Base-by-base conservation (phyloP, 2,113 vertebrate genomes). In the Ramphastos sulfuratus region DNA sequence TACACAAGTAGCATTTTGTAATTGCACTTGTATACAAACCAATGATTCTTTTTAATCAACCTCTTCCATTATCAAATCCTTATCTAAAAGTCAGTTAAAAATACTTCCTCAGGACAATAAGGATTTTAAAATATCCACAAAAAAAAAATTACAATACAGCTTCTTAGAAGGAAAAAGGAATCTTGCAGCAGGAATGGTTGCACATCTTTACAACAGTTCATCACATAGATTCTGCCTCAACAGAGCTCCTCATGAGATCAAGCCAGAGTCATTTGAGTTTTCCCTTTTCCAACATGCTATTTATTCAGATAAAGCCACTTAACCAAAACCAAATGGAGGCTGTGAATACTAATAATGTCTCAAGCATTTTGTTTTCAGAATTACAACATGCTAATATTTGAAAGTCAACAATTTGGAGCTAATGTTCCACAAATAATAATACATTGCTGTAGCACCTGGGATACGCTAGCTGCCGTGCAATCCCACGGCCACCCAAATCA, bases 371-470 rank as follows among this genome's bases (percentile, higher is more conserved):
- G 91, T 93, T 96, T 96, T 96, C 96, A 95, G 93, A 85, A 96
- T 96, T 96, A 94, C 90, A 95, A 89, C 95, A 91, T 80, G 95
- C 91, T 96, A 96, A 96, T 96, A 96, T 95, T 95, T 95, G 89
- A 96, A 96, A 96, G 92, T 96, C 96, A 96, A 96, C 94, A 96
- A 94, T 94, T 95, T 96, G 95, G 75, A 96, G 91, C 93, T 96
- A 95, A 96, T 94, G 94, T 96, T 96, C 82, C 91, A 96, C 94
- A 96, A 96, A 96, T 95, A 96, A 85, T 92, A 96, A 94, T 89
- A 74, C 35, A 87, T 16, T 89, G 94, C 89, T 74, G 75, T 33
- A 93, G 89, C 89, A 96, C 95, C 91, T 92, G 92, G 66, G 91
- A 95, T 82, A 82, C 4, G 64, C 89, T 87, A n/a, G 72, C 85